Conservation (phyloP, 2,797 vertebrate species). For the Chaenodraco wilsoni region DNA sequence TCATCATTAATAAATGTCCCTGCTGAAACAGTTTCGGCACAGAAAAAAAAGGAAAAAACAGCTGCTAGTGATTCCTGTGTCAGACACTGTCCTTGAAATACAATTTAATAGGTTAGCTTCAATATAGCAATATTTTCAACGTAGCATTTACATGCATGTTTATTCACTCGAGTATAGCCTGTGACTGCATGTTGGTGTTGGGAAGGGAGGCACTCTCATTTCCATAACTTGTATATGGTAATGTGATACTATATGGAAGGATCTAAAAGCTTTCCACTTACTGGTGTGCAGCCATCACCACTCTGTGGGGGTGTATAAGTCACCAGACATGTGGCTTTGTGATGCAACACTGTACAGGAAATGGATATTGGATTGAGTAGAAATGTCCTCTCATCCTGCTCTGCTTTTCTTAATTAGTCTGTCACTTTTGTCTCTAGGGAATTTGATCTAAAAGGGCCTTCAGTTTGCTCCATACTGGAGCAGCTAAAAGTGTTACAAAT, state of each 20-base stretch:
- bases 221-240: constrained; percentile 24
- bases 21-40: constrained; percentile 57
- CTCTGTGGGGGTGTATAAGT: constrained; percentile 1
- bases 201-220: constrained; percentile 22
- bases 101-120: constrained; percentile 35
- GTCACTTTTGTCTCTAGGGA: constrained; percentile 10
- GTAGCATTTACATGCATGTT: constrained; percentile 16
- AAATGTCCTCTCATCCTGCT: constrained; percentile 33
- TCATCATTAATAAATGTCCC: constrained; percentile 77
- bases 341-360: constrained; percentile 26
- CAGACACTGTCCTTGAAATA: constrained; percentile 43
- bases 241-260: not conserved
- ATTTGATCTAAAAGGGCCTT: constrained; percentile 21
- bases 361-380: constrained; percentile 40
- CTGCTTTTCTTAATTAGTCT: constrained; percentile 14
- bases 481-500: constrained; percentile 11
- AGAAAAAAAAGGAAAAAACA: constrained; percentile 43
- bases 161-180: constrained; percentile 19
- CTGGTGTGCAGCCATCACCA: constrained; percentile 12
- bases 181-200: not conserved
- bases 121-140: constrained; percentile 9
- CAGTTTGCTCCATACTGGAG: constrained; percentile 5
- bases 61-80: constrained; percentile 47
- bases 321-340: constrained; percentile 17
- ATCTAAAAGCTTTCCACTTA: constrained; percentile 8